A percentile compares a stretch with the other conserved stretches of the same genome.
Evolutionary conservation across 1,140 invertebrate genomes (phyloP).

Genomic region (Plodia interpunctella): DNA sequence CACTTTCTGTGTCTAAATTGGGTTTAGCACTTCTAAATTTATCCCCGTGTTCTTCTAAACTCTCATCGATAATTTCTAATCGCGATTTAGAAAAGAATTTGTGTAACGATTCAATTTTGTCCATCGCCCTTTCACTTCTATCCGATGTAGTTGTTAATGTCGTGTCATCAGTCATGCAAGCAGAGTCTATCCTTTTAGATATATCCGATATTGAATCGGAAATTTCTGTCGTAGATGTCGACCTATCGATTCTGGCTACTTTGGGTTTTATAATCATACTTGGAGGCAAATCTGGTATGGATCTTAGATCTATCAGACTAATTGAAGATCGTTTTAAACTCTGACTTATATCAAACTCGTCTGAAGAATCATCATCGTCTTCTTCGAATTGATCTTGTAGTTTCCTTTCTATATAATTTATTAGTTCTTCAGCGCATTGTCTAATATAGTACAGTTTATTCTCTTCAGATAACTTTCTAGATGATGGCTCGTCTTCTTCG

Average conservation of each 20-base stretch:
- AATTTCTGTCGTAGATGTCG: constrained; percentile 64
- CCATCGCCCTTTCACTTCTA: constrained; percentile 52
- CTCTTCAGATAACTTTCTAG: constrained; percentile 37
- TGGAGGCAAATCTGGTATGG: constrained; percentile 64
- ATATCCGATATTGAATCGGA: constrained; percentile 54
- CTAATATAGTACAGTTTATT: constrained; percentile 34
- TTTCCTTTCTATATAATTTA: constrained; percentile 55
- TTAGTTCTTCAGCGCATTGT: constrained; percentile 48
- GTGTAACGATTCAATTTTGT: constrained; percentile 62
- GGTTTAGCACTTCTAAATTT: constrained; percentile 45
- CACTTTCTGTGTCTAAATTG: constrained; percentile 17
- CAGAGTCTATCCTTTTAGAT: constrained; percentile 51
- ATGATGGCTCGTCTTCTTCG: constrained; percentile 69
- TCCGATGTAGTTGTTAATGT: constrained; percentile 43
- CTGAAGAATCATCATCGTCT: constrained; percentile 37
- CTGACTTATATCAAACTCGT: constrained; percentile 56
- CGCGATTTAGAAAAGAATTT: constrained; percentile 63
- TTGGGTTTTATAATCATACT: constrained; percentile 63
- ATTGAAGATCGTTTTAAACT: constrained; percentile 51
- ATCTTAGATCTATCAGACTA: constrained; percentile 61
- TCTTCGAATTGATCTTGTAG: constrained; percentile 43
- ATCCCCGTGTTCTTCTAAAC: constrained; percentile 50
- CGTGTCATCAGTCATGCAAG: constrained; percentile 61
- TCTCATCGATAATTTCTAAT: constrained; percentile 67
- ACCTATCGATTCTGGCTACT: constrained; percentile 54